These are phyloP conservation scores for Mungos mungo DNA, from an alignment of 2,113 vertebrate genomes.

Conservation along the genomic window DNA sequence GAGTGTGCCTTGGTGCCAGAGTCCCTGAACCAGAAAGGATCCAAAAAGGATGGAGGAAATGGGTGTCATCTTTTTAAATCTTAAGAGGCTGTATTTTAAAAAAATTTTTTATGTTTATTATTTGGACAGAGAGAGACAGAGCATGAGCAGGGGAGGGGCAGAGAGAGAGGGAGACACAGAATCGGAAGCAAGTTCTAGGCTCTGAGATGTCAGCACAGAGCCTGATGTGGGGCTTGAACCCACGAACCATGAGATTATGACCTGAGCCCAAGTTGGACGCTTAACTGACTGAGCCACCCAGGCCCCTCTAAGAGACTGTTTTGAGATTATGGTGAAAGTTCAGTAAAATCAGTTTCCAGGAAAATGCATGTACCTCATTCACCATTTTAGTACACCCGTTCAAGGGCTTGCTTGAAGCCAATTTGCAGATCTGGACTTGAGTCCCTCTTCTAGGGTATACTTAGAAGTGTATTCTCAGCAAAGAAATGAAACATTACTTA, in stretches of 20 bases:
- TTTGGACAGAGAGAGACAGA: no score
- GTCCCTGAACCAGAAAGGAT: neutral
- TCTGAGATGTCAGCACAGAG: no score
- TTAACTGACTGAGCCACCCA: no score
- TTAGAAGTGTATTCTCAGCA: neutral
- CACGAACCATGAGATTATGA: no score
- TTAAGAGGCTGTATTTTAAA: neutral
- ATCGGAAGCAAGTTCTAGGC: no score
- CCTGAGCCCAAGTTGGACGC: no score
- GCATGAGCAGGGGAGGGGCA: no score
- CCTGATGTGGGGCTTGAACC: no score
- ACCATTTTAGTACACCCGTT: neutral
- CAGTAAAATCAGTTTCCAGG: neutral
- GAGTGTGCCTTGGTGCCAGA: rapidly evolving
- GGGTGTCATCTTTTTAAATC: neutral
- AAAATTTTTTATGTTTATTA: no score
- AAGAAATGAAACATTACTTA: neutral
- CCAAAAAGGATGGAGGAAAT: neutral
- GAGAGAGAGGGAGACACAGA: no score
- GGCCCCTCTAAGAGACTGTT: neutral
- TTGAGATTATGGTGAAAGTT: neutral
- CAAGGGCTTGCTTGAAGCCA: neutral
- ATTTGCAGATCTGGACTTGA: neutral
- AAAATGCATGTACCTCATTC: neutral
- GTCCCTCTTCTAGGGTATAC: neutral